A percentile compares a stretch with the other conserved stretches of the same genome.
phyloP scores from a whole-genome alignment of 2,888 invertebrate species.

The Dysmachus trigonus region DNA sequence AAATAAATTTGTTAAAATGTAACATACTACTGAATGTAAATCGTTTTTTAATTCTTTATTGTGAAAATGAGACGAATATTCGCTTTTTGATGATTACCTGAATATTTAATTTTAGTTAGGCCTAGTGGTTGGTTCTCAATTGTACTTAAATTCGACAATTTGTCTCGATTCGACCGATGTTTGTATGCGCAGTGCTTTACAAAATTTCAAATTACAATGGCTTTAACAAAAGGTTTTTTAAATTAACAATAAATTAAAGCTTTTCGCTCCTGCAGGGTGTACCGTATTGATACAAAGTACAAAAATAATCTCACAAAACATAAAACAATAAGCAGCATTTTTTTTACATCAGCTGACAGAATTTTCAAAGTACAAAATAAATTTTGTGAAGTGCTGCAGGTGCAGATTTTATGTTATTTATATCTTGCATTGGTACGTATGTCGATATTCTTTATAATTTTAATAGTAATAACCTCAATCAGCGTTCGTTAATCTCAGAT shows the following conservation, averaged over 20 bases:
- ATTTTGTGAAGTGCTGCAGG: background rate
- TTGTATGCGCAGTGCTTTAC: background rate
- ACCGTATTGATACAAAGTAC: background rate
- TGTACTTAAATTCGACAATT: background rate
- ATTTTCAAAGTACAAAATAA: background rate
- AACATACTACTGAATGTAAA: too few relatives aligned
- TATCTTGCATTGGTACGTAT: background rate
- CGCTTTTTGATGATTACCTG: too few relatives aligned
- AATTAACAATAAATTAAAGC: background rate
- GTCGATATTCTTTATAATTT: background rate
- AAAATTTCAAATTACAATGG: background rate
- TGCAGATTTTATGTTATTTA: background rate
- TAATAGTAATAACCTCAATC: background rate
- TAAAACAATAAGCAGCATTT: background rate
- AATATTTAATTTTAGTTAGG: background rate
- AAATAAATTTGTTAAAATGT: too few relatives aligned
- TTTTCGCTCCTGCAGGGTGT: background rate
- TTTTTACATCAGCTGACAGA: background rate
- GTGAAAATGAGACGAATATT: too few relatives aligned
- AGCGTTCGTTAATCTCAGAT: too few relatives aligned
- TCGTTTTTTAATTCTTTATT: too few relatives aligned
- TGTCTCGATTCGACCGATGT: background rate
- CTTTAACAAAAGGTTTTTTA: background rate
- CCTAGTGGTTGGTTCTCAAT: background rate
- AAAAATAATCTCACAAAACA: background rate